These are phyloP conservation scores for Megaceryle maxima DNA, from an alignment of 2,113 vertebrate species.

Conservation along the genomic window DNA sequence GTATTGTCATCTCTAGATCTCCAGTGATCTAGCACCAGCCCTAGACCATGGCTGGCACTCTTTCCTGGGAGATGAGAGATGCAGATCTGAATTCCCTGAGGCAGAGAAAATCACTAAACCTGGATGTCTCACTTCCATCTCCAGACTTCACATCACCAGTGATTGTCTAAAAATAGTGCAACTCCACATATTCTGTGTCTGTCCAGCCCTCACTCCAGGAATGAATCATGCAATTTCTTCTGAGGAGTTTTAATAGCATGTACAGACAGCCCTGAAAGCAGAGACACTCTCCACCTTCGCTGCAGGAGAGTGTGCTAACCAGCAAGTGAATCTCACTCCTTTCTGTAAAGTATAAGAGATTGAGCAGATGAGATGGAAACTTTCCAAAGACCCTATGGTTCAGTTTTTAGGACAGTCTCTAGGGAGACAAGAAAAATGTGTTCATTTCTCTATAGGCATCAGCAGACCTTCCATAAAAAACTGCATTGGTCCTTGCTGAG, in stretches of 20 bases:
- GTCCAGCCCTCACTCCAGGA: not conserved
- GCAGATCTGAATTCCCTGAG: not conserved
- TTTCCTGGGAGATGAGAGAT: not conserved
- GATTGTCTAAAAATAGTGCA: not conserved
- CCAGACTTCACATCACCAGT: not conserved
- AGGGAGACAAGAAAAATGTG: not conserved
- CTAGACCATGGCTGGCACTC: not conserved
- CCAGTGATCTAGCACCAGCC: not conserved
- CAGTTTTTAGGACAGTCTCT: not conserved
- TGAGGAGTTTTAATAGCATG: not conserved
- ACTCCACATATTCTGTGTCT: not conserved
- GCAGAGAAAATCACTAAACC: not conserved
- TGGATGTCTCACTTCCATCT: not conserved
- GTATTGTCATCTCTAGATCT: not conserved
- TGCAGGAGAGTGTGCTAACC: not conserved
- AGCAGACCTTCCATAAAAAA: not conserved
- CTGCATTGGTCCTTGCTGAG: not conserved
- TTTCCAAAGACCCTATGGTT: not conserved
- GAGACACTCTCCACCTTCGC: not conserved
- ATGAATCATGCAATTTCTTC: not conserved
- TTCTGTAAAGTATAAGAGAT: not conserved
- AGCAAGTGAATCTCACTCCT: not conserved
- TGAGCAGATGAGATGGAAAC: not conserved
- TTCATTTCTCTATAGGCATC: not conserved
- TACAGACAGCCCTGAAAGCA: not conserved